Conservation (phyloP, 2,797 vertebrate genomes). For the Karalla daura region DNA sequence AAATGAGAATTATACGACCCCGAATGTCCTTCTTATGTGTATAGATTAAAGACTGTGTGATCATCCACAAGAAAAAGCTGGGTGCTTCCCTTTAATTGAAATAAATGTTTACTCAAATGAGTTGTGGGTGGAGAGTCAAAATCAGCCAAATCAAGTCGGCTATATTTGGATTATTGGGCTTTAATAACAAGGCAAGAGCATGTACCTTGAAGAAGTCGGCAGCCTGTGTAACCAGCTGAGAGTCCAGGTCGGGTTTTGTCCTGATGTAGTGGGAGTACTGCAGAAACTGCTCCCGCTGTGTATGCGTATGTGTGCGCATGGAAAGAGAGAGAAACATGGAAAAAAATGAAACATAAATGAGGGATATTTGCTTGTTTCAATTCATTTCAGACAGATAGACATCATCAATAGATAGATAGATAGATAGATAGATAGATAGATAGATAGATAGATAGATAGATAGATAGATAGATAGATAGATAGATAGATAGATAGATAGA, state of each 20-base stretch:
- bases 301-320: background rate
- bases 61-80: background rate
- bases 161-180: background rate
- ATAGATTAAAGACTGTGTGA: background rate
- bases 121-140: too few relatives aligned
- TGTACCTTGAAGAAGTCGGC: constrained; percentile 88
- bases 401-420: too few relatives aligned
- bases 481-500: too few relatives aligned
- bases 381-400: too few relatives aligned
- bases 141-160: too few relatives aligned
- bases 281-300: constrained; percentile 90
- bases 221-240: constrained; percentile 82
- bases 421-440: too few relatives aligned
- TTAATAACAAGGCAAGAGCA: background rate
- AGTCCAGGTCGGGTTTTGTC: constrained; percentile 86
- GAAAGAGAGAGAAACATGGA: background rate
- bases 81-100: background rate
- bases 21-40: background rate
- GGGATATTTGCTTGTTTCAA: too few relatives aligned
- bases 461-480: too few relatives aligned
- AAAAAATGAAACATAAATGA: fast-evolving
- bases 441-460: too few relatives aligned
- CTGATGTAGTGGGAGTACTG: constrained; percentile 91
- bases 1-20: constrained; percentile 9
- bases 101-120: background rate